phyloP scores from a whole-genome alignment of 2,797 vertebrate species.

The Erethizon dorsatum region DNA sequence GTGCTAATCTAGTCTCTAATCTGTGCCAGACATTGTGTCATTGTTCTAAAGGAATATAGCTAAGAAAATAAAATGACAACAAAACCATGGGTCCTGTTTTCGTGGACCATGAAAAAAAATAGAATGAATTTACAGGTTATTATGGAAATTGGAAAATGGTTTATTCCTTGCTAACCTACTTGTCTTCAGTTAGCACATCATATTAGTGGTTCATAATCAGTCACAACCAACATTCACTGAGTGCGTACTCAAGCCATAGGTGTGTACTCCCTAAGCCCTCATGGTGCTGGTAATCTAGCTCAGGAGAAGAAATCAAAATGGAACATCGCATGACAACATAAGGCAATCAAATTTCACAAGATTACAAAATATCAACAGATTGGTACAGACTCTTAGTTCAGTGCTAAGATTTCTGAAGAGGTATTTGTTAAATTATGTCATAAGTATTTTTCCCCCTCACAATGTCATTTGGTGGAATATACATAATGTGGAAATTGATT shows the following conservation, averaged over 20 bases:
- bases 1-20: neutral
- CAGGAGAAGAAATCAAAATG: neutral
- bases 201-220: neutral
- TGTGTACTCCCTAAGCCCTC: neutral
- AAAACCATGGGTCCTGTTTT: neutral
- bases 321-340: neutral
- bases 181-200: neutral
- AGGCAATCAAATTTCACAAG: neutral
- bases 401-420: neutral
- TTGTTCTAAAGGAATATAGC: neutral
- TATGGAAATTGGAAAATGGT: neutral
- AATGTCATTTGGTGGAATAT: neutral
- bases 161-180: neutral
- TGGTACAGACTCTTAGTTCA: neutral
- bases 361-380: neutral
- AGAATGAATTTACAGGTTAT: neutral
- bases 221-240: neutral
- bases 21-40: neutral
- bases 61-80: constrained; percentile 24
- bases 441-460: neutral
- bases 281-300: neutral
- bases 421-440: neutral
- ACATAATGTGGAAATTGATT: constrained; percentile 14
- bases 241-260: neutral
- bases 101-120: neutral